Percentiles rank a stretch among this genome's conserved stretches.
Evolutionary conservation across 2,113 vertebrate species (phyloP).

Genomic region (Clupea harengus): DNA sequence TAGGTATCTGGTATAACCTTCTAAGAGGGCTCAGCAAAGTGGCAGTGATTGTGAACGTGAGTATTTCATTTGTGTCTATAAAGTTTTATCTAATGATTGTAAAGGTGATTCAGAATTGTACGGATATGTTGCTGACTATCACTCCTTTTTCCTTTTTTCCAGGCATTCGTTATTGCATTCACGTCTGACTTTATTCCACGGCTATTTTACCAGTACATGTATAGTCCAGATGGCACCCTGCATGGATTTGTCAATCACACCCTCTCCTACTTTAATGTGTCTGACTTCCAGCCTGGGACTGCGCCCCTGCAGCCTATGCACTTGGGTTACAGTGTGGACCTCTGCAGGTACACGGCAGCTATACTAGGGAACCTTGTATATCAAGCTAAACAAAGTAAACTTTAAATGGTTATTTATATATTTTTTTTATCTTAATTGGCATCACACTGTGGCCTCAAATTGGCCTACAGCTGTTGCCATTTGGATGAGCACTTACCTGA

Average conservation of each 20-base stretch:
- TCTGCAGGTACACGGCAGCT: conserved; percentile 83
- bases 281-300: conserved; percentile 84
- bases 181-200: conserved; percentile 98
- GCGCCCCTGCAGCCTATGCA: conserved; percentile 76
- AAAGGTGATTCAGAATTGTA: not conserved
- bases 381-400: no score
- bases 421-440: no score
- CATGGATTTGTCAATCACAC: conserved; percentile 94
- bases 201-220: conserved; percentile 93
- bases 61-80: conserved; percentile 53
- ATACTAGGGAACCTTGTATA: not conserved
- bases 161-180: conserved; percentile 98
- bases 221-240: conserved; percentile 90
- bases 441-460: no score
- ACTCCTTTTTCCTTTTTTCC: conserved; percentile 21
- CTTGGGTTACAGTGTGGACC: conserved; percentile 80
- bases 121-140: not conserved
- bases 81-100: not conserved
- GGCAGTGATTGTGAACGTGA: conserved; percentile 96
- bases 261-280: conserved; percentile 92
- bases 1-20: conserved; percentile 99
- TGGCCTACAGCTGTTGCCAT: not conserved
- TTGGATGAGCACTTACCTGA: not conserved
- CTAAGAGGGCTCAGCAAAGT: conserved; percentile 92
- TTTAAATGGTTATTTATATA: no score